Base-by-base conservation (phyloP, 2,888 invertebrate species). In the Eucera pruinosa region DNA sequence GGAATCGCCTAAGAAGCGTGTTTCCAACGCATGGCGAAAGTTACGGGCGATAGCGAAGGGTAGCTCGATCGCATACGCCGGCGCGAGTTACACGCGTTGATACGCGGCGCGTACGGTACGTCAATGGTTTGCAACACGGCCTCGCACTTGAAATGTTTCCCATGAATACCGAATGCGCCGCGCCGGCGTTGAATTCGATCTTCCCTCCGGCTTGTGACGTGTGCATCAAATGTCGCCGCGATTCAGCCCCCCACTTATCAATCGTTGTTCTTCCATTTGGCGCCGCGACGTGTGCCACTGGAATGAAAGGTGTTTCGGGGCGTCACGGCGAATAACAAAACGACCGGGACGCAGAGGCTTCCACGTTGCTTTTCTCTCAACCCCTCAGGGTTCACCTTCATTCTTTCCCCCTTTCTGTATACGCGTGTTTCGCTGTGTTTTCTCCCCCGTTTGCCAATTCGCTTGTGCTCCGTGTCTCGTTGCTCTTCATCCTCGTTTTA, bases 91-190 rank as follows among this genome's bases (percentile, higher is more conserved):
- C 33, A 33, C 33, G 33, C 50, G 30, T 66, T 74, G 64, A 60
- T 48, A 39, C 75, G 64, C 52, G 62, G 52, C 43, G 27, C 33
- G 68, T 47, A 33, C 33, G 33, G n/a, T 7, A 57, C 52, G 60
- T 25, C 60, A 54, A 54, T 72, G 72, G 45, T 33, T 60, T 66
- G 30, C 58, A 13, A 43, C 47, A 36, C 47, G 39, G n/a, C n/a
- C n/a, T n/a, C 36, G 50, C 41, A 52, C 76, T 68, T 58, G 74
- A 84, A 84, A 84, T 82, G 80, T 84, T 86, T 88, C 84, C 86
- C 81, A 87, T 88, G 87, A 88, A 88, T 87, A 88, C 84, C 76
- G 87, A 87, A 87, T 88, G 86, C 66, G 66, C 62, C 83, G 65
- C n/a, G n/a, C n/a, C n/a, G n/a, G n/a, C n/a, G n/a, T 65, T 67